Evolutionary conservation across 37 sponge, comb jelly and placozoan genomes (phyloP), one percentile per base, ranked within the genome.

Genomic region (Aphrocallistes beatrix): DNA sequence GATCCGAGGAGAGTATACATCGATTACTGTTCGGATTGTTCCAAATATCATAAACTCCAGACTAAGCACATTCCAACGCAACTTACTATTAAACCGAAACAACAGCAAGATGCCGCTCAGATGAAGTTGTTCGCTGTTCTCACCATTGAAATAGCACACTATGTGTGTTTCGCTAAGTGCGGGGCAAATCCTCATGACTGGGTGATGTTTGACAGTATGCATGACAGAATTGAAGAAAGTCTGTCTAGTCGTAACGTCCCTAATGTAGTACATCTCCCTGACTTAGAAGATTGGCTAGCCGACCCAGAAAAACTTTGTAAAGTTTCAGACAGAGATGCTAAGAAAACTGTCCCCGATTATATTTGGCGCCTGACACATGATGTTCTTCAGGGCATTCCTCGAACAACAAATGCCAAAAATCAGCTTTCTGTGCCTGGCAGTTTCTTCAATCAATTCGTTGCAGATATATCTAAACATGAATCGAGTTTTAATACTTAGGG

Each of bases 181-280:
- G 75, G 75, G 75, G n/a, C 10, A 30, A 60, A 60, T 13, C 75
- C 75, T 13, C 10, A 13, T 3, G 75, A 60, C 75, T 60, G 75
- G 75, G 75, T 60, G 8, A 60, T 60, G 75, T 60, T 60, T 13
- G 75, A 60, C 34, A 60, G 75, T 30, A 60, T 60, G 75, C 75
- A 60, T 30, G 75, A 60, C 75, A 3, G 75, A 30, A 60, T 60
- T 6, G 75, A 60, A 13, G 75, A 60, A 3, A 30, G 75, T 25
- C 6, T 19, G 6, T 25, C 6, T 6, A 60, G 75, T 13, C 25
- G 75, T 3, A 60, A 60, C 21, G n/a, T 60, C 25, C 75, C 75
- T 6, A 60, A 30, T 25, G 75, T 60, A 25, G n/a, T 60, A 1
- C 75, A 19, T 3, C 28, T 60, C 25, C 75, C 75, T 3, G 75